Evolutionary conservation across 2,113 vertebrate species (phyloP).

Genomic region (Poicephalus meyeri): DNA sequence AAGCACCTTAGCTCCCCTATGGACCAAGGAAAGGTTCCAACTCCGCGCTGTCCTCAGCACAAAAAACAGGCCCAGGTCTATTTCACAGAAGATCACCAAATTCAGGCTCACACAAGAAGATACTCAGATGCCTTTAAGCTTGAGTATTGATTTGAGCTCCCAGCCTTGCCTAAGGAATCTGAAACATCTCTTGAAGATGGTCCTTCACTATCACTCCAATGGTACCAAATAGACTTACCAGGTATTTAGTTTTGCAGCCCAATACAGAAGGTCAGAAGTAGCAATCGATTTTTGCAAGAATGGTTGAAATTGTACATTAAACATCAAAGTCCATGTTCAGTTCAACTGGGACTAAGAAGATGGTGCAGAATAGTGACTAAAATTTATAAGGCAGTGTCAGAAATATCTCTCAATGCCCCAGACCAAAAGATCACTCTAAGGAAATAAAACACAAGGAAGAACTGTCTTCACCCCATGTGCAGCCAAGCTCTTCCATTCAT

Average conservation of each 20-base stretch:
- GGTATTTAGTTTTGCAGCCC: not conserved
- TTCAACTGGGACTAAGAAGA: not conserved
- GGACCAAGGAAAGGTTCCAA: not conserved
- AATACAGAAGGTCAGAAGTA: not conserved
- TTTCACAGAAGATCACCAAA: not conserved
- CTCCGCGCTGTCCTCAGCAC: not conserved
- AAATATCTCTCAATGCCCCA: not conserved
- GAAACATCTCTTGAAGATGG: not conserved
- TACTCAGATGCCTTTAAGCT: not conserved
- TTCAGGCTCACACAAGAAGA: not conserved
- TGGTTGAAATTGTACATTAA: not conserved
- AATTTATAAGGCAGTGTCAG: not conserved
- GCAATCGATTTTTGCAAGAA: not conserved
- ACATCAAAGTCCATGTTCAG: not conserved
- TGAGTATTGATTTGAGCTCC: not conserved
- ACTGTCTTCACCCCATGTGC: not conserved
- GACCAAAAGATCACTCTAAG: not conserved
- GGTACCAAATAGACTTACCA: not conserved
- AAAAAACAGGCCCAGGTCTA: not conserved
- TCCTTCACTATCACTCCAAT: not conserved
- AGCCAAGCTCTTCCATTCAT: not conserved
- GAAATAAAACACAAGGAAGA: not conserved
- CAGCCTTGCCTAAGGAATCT: not conserved
- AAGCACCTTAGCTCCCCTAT: not conserved
- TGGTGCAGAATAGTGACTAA: not conserved